These are phyloP conservation scores for Callionymus lyra DNA, from an alignment of 2,113 vertebrate genomes.

Conservation along the genomic window DNA sequence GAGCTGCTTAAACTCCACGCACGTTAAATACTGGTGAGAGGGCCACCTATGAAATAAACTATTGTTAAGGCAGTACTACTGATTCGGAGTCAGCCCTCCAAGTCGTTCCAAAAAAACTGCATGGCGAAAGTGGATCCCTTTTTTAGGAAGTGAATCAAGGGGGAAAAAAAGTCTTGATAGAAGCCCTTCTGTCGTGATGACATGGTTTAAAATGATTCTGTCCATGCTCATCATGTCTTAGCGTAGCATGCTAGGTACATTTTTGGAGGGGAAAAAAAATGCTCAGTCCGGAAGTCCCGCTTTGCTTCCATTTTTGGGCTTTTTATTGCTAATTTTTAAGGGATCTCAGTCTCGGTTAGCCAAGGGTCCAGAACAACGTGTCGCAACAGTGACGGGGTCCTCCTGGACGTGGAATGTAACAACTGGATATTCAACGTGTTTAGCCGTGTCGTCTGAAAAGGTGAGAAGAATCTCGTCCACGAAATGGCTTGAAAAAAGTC, in stretches of 20 bases:
- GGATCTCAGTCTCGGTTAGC: conserved; percentile 21
- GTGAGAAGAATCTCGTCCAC: conserved; percentile 13
- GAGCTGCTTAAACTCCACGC: no score
- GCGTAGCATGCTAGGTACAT: conserved; percentile 30
- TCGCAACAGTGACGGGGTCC: no score
- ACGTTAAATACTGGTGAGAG: no score
- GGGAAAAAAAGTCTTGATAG: conserved; percentile 26
- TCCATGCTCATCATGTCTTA: conserved; percentile 17
- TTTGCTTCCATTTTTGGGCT: conserved; percentile 5
- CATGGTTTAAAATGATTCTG: conserved; percentile 8
- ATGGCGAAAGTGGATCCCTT: background rate
- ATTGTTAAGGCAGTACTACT: conserved; percentile 53
- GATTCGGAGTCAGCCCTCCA: conserved; percentile 47
- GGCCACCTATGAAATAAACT: conserved; percentile 22
- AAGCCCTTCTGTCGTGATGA: conserved; percentile 53
- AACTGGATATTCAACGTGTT: conserved; percentile 20
- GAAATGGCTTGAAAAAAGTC: conserved; percentile 33
- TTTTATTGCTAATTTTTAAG: conserved; percentile 59
- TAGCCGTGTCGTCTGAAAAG: background rate
- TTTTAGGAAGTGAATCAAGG: background rate
- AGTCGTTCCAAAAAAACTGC: conserved; percentile 4
- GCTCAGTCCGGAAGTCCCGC: conserved; percentile 4
- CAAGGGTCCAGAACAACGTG: conserved; percentile 38
- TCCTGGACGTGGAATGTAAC: conserved; percentile 40
- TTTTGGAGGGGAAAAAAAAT: conserved; percentile 4